Base-by-base conservation (phyloP, 2,113 vertebrate genomes). In the Mixornis gularis region DNA sequence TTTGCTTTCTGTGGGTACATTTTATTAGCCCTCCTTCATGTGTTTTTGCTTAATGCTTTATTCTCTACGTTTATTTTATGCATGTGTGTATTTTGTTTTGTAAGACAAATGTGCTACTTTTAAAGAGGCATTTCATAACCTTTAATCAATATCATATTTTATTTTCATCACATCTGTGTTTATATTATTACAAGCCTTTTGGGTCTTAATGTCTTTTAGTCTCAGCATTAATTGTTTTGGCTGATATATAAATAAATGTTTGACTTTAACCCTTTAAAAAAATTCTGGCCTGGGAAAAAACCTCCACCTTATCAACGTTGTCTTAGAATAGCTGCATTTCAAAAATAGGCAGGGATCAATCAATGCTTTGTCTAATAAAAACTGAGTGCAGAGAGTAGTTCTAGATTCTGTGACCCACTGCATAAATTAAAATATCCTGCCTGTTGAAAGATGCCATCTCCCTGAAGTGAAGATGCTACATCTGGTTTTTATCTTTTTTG, bases 81-180 rank as follows among this genome's bases (percentile, higher is more conserved):
- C 18, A 1, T 46, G 12, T 68, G 26, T 86, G 22, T 92, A 43
- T 85, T 94, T 77, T 89, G 79, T 81, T 96, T 83, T n/a, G 40
- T 91, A 79, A 85, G 69, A 85, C 24, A 90, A 93, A 86, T 59
- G 52, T 10, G 38, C 91, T 89, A 49, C 89, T 94, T 95, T 83
- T 91, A 89, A 92, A 72, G 77, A 94, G 89, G 34, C 89, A 79
- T 91, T 95, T 93, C 55, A 63, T 72, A 86, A 84, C 65, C 77
- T 70, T 92, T 86, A 82, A 78, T 81, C 58, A 62, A 63, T 69
- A 92, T 93, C 66, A 40, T 70, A 70, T 79, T 94, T 91, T 92
- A 86, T 64, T 92, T 93, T 82, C 46, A 40, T 88, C 87, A 84
- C 64, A 60, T 93, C 58, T 66, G 59, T 91, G 63, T 89, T 93